Percentiles rank a stretch among this genome's conserved stretches.
Evolutionary conservation across 2,797 vertebrate species (phyloP).

Genomic region (Chiloscyllium punctatum): DNA sequence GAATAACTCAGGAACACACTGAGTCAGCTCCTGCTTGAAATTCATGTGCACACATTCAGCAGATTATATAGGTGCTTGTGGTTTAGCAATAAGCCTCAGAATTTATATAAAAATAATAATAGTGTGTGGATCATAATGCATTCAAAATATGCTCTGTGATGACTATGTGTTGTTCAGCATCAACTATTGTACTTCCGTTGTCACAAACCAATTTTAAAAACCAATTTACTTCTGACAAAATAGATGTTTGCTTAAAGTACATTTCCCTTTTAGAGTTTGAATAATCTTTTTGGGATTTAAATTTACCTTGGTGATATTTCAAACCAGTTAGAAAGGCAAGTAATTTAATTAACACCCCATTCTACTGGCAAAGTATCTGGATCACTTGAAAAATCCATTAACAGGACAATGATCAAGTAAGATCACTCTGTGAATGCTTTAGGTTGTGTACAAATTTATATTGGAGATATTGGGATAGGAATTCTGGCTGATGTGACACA

Average conservation of each 20-base stretch:
- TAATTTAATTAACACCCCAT: constrained; percentile 1
- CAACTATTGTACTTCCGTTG: background rate
- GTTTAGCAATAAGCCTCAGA: background rate
- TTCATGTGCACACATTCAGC: background rate
- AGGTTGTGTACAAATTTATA: background rate
- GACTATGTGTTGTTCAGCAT: background rate
- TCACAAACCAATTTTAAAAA: constrained; percentile 2
- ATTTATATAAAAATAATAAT: background rate
- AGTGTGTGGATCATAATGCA: background rate
- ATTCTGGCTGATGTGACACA: background rate
- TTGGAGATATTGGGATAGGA: no score
- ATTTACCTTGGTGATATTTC: constrained; percentile 14
- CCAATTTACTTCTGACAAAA: constrained; percentile 3
- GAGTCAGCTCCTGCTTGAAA: background rate
- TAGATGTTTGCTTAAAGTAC: background rate
- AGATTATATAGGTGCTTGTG: background rate
- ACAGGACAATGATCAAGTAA: constrained; percentile 20
- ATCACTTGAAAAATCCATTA: background rate
- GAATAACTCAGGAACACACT: background rate
- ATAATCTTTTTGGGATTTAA: constrained; percentile 19
- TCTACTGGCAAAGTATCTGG: background rate
- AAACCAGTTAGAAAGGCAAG: background rate
- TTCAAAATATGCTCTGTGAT: background rate
- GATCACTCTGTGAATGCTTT: background rate
- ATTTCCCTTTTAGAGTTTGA: background rate